Conservation (phyloP, 2,888 invertebrate genomes). For the Bhutanitis thaidina region DNA sequence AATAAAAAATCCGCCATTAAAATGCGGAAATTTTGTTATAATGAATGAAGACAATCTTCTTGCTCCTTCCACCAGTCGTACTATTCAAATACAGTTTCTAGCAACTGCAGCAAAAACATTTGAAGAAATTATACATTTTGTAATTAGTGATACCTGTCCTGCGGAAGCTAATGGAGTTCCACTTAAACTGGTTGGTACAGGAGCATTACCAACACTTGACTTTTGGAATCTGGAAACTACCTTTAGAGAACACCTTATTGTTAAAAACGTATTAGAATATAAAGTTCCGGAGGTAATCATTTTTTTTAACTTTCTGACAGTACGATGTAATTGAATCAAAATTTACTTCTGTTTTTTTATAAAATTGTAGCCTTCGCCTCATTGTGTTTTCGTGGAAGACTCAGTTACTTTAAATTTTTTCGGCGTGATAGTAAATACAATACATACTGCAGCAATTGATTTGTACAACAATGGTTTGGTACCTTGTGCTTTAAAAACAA, state of each 20-base stretch:
- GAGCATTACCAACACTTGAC: constrained; percentile 78
- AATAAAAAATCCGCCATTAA: constrained; percentile 58
- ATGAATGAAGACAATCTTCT: constrained; percentile 66
- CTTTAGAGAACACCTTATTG: constrained; percentile 80
- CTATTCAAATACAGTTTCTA: constrained; percentile 59
- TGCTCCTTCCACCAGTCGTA: constrained; percentile 65
- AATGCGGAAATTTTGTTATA: constrained; percentile 67
- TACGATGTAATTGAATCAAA: too few species aligned
- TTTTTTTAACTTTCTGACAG: not conserved
- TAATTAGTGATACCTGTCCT: constrained; percentile 70
- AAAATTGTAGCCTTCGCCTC: constrained; percentile 51
- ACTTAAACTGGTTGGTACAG: constrained; percentile 71
- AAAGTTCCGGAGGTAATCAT: constrained; percentile 61
- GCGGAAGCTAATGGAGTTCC: constrained; percentile 71
- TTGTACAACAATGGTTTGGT: constrained; percentile 71
- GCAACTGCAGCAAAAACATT: constrained; percentile 54
- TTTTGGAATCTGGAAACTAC: constrained; percentile 78
- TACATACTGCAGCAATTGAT: constrained; percentile 50
- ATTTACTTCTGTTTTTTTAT: too few species aligned
- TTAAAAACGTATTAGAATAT: constrained; percentile 73
- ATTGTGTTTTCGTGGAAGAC: constrained; percentile 69
- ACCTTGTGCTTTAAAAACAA: constrained; percentile 57
- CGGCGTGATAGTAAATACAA: constrained; percentile 58
- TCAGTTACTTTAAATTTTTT: constrained; percentile 66
- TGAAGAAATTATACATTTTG: constrained; percentile 64